Evolutionary conservation across 2,888 invertebrate genomes (phyloP).

Genomic region (Rhogogaster chlorosoma): DNA sequence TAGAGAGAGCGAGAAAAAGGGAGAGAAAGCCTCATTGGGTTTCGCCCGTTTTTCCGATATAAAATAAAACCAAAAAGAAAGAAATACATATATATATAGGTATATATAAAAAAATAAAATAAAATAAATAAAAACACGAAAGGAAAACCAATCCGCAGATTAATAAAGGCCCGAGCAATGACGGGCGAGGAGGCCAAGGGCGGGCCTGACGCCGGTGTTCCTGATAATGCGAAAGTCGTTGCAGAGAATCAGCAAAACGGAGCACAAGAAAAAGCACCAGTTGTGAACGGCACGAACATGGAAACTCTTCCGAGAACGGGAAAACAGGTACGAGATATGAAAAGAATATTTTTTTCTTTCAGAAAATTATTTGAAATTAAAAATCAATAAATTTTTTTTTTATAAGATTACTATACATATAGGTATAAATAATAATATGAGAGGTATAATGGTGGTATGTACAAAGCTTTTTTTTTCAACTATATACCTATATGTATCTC

Average conservation of each 20-base stretch:
- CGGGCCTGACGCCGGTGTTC: constrained; percentile 67
- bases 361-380: not conserved
- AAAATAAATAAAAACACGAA: too few species aligned
- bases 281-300: constrained; percentile 82
- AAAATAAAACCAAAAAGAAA: not conserved
- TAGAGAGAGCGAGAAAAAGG: not conserved
- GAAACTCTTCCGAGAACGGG: constrained; percentile 81
- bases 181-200: constrained; percentile 75
- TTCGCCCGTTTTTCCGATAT: not conserved
- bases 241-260: constrained; percentile 81
- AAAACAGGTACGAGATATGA: constrained; percentile 79
- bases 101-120: not conserved
- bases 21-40: not conserved
- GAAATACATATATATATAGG: not conserved
- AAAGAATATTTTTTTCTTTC: not conserved
- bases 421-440: too few species aligned
- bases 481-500: not conserved
- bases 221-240: constrained; percentile 64
- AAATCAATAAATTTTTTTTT: not conserved
- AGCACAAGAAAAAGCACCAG: constrained; percentile 79
- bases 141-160: constrained; percentile 38
- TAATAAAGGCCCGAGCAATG: constrained; percentile 61
- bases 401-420: not conserved
- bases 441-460: too few species aligned
- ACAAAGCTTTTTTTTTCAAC: too few species aligned